Evolutionary conservation across 2,797 vertebrate species (phyloP).

Genomic region (Myripristis murdjan): DNA sequence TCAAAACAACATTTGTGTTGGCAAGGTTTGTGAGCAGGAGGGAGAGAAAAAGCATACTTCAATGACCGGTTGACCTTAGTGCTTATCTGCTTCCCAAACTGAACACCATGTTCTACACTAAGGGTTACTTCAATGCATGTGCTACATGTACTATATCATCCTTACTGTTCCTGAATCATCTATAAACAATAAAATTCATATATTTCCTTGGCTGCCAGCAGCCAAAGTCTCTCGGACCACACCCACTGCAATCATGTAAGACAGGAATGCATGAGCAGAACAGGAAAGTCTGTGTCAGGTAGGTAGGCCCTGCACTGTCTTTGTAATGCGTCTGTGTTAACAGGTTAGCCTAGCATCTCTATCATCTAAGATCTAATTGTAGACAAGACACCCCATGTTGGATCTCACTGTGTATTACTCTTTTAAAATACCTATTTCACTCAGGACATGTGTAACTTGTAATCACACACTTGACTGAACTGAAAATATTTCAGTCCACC

Average conservation of each 20-base stretch:
- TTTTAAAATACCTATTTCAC: constrained; percentile 2
- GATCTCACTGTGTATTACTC: constrained; percentile 25
- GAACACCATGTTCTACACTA: constrained; percentile 70
- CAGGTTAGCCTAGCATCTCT: constrained; percentile 70
- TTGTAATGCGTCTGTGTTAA: constrained; percentile 75
- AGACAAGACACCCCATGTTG: constrained; percentile 48
- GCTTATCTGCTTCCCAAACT: constrained; percentile 68
- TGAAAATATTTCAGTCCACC: constrained; percentile 17
- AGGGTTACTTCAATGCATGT: constrained; percentile 79
- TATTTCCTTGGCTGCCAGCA: constrained; percentile 86
- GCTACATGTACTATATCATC: constrained; percentile 84
- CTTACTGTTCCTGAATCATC: constrained; percentile 74
- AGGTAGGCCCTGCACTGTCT: constrained; percentile 77
- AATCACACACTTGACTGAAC: background rate
- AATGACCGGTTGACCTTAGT: constrained; percentile 82
- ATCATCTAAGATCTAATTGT: constrained; percentile 49
- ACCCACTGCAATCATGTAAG: constrained; percentile 88
- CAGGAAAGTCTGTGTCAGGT: constrained; percentile 84
- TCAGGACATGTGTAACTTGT: background rate
- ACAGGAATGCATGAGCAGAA: constrained; percentile 88
- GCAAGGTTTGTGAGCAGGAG: constrained; percentile 68
- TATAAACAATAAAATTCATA: constrained; percentile 82
- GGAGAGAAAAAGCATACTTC: constrained; percentile 71
- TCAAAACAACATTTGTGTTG: constrained; percentile 76
- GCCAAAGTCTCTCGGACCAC: constrained; percentile 86